Percentiles rank a stretch among this genome's conserved stretches.
Conservation (phyloP, 1,140 invertebrate genomes). For the Battus philenor region DNA sequence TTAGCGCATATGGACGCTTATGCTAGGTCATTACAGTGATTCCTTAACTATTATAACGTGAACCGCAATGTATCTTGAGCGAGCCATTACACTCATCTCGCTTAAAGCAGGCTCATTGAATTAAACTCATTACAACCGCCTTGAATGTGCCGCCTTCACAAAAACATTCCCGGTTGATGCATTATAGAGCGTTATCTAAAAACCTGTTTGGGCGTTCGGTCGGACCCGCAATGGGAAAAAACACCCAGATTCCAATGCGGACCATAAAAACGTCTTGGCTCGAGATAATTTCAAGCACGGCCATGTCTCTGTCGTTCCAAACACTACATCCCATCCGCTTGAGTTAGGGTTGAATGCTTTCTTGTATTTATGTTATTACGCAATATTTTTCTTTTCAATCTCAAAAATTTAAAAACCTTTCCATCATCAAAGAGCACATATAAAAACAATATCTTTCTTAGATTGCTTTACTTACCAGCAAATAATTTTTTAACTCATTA, state of each 20-base stretch:
- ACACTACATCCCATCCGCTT: conserved; percentile 40
- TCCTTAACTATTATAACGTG: conserved; percentile 19
- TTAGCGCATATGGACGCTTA: too few relatives aligned
- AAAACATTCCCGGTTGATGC: conserved; percentile 69
- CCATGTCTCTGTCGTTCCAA: conserved; percentile 42
- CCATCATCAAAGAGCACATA: too few relatives aligned
- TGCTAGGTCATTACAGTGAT: too few relatives aligned
- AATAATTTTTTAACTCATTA: too few relatives aligned
- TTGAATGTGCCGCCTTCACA: conserved; percentile 63
- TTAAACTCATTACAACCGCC: conserved; percentile 63
- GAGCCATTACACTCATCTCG: background rate
- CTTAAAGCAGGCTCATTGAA: conserved; percentile 35
- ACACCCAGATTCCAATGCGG: conserved; percentile 69
- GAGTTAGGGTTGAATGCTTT: too few relatives aligned
- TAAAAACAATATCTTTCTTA: too few relatives aligned
- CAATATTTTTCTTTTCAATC: too few relatives aligned
- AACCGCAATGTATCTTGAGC: conserved; percentile 3
- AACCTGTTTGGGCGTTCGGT: conserved; percentile 68
- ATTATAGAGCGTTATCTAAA: conserved; percentile 73
- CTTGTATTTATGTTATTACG: too few relatives aligned
- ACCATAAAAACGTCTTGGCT: conserved; percentile 69
- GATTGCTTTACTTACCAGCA: too few relatives aligned
- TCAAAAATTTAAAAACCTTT: too few relatives aligned
- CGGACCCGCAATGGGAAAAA: conserved; percentile 66
- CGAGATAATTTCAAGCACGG: conserved; percentile 69